These are phyloP conservation scores for Drymodes brunneopygia DNA, from an alignment of 2,113 vertebrate genomes.

Conservation along the genomic window DNA sequence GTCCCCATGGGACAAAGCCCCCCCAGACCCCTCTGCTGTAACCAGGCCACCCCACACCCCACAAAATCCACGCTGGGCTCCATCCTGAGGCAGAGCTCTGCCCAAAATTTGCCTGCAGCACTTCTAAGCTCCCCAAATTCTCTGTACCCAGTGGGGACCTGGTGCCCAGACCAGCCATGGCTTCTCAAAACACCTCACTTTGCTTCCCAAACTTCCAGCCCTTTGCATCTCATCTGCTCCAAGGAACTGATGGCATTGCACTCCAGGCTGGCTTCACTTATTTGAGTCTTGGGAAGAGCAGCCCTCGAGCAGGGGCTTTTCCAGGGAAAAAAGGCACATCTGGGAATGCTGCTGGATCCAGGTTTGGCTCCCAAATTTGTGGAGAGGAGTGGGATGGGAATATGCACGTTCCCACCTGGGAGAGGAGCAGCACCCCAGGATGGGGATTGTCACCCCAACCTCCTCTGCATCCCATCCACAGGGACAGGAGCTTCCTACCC, in stretches of 20 bases:
- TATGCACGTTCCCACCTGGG: not conserved
- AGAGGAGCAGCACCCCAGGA: not conserved
- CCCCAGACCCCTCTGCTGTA: not conserved
- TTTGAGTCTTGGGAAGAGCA: not conserved
- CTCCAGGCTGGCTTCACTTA: fast-evolving
- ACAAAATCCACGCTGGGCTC: fast-evolving
- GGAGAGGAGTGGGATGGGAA: fast-evolving
- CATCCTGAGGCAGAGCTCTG: not conserved
- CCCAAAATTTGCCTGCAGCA: not conserved
- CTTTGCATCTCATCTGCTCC: not conserved
- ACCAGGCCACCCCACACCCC: not conserved
- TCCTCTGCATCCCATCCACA: not conserved
- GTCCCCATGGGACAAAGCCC: fast-evolving
- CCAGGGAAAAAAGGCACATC: not conserved
- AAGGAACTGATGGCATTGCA: not conserved
- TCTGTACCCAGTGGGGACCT: fast-evolving
- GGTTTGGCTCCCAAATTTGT: not conserved
- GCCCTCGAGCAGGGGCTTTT: not conserved
- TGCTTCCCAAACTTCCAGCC: not conserved
- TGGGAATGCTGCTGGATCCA: not conserved
- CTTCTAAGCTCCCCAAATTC: not conserved
- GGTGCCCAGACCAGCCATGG: not conserved
- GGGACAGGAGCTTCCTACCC: not conserved
- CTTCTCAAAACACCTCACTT: not conserved
- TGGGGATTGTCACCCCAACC: not conserved